Percentiles rank a stretch among this genome's conserved stretches.
Conservation (phyloP, 2,113 vertebrate genomes). For the Lycocorax pyrrhopterus region DNA sequence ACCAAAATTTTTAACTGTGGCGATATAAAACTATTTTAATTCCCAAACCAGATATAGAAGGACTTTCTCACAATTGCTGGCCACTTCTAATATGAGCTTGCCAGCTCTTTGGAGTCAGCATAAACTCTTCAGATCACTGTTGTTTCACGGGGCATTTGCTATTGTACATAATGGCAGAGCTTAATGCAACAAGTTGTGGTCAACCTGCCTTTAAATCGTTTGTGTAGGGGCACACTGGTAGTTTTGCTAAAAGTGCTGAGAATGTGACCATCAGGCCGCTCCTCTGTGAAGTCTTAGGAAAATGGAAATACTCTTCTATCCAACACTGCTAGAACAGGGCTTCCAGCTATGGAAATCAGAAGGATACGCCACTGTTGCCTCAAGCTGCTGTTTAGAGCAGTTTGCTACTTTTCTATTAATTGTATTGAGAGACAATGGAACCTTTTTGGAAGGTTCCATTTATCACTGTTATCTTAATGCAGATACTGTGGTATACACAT, state of each 20-base stretch:
- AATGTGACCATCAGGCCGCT: accelerated
- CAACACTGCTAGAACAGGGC: not conserved
- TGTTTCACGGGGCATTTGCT: not conserved
- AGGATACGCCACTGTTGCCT: accelerated
- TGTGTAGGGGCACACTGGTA: accelerated
- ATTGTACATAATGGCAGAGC: not conserved
- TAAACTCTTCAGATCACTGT: not conserved
- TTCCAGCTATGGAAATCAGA: not conserved
- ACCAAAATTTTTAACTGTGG: not conserved
- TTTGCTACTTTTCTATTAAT: not conserved
- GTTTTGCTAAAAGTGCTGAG: not conserved
- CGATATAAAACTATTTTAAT: not conserved
- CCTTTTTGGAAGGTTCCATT: not conserved
- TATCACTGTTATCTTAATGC: not conserved
- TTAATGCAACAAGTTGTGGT: not conserved
- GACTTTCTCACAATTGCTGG: not conserved
- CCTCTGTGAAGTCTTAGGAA: not conserved
- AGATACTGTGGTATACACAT: not conserved
- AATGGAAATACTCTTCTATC: not conserved
- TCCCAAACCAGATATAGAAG: not conserved
- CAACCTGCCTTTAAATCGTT: not conserved
- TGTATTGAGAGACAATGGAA: not conserved
- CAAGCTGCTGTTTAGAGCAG: not conserved
- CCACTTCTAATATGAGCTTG: not conserved
- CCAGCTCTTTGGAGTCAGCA: not conserved